Percentiles rank a stretch among this genome's conserved stretches.
These are phyloP conservation scores for Drosophila maculinotata DNA, from an alignment of 2,888 invertebrate species.

Conservation along the genomic window DNA sequence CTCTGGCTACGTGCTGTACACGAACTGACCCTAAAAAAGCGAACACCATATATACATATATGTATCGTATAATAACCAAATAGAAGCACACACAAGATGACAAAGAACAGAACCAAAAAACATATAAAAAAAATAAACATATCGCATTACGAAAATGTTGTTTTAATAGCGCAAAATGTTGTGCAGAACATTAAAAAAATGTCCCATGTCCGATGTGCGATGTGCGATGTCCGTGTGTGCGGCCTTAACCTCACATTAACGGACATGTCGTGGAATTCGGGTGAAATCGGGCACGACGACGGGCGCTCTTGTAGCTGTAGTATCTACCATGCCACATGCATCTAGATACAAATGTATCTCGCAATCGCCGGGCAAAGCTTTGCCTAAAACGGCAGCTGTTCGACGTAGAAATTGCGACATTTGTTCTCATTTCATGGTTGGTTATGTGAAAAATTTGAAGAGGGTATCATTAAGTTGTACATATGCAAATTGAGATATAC, in stretches of 20 bases:
- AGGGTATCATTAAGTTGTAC: not conserved
- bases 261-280: slow-evolving; percentile 56
- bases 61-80: too few relatives aligned
- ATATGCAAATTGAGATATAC: not conserved
- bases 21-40: slow-evolving; percentile 65
- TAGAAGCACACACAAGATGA: not conserved
- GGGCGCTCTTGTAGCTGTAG: slow-evolving; percentile 25
- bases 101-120: slow-evolving; percentile 9
- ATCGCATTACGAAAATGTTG: slow-evolving; percentile 72
- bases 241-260: slow-evolving; percentile 38
- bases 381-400: slow-evolving; percentile 33
- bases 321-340: slow-evolving; percentile 7
- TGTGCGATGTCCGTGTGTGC: slow-evolving; percentile 17
- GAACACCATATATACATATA: not conserved
- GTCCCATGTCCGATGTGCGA: slow-evolving; percentile 46
- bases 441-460: slow-evolving; percentile 9
- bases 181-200: slow-evolving; percentile 67
- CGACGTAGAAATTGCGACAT: slow-evolving; percentile 54
- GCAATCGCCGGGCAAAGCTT: slow-evolving; percentile 35
- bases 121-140: slow-evolving; percentile 36
- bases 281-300: slow-evolving; percentile 62
- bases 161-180: slow-evolving; percentile 75
- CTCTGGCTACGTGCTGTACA: slow-evolving; percentile 64
- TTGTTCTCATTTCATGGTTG: slow-evolving; percentile 43
- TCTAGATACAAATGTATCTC: slow-evolving; percentile 40